Evolutionary conservation across 2,797 vertebrate genomes (phyloP).

Genomic region (Craterocephalus amniculus): DNA sequence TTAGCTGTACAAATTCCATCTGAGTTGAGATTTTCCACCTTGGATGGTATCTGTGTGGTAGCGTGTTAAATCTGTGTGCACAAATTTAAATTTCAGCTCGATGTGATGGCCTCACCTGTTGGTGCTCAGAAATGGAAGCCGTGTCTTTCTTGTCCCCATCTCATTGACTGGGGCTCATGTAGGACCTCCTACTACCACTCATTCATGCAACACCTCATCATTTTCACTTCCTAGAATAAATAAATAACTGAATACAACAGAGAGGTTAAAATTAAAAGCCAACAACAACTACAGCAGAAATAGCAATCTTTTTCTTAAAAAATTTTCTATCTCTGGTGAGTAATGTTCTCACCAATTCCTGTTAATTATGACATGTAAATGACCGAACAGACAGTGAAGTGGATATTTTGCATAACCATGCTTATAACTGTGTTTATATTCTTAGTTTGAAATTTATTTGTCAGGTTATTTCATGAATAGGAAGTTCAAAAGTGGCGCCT

Average conservation of each 20-base stretch:
- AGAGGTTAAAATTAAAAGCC: no score
- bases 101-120: background rate
- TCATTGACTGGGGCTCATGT: no score
- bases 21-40: background rate
- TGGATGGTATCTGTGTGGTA: background rate
- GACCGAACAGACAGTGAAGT: background rate
- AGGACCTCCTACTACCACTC: no score
- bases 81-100: background rate
- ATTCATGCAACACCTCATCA: no score
- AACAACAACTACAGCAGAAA: no score
- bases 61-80: background rate
- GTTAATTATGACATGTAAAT: background rate
- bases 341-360: background rate
- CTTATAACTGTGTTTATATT: background rate
- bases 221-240: no score
- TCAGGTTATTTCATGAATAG: background rate
- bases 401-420: background rate
- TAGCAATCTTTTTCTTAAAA: no score
- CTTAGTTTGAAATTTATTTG: background rate
- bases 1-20: background rate
- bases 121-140: background rate
- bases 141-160: background rate
- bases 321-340: no score
- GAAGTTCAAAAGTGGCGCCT: slow-evolving; percentile 6
- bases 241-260: no score